Base-by-base conservation (phyloP, 2,113 vertebrate genomes). In the Ochotona princeps region DNA sequence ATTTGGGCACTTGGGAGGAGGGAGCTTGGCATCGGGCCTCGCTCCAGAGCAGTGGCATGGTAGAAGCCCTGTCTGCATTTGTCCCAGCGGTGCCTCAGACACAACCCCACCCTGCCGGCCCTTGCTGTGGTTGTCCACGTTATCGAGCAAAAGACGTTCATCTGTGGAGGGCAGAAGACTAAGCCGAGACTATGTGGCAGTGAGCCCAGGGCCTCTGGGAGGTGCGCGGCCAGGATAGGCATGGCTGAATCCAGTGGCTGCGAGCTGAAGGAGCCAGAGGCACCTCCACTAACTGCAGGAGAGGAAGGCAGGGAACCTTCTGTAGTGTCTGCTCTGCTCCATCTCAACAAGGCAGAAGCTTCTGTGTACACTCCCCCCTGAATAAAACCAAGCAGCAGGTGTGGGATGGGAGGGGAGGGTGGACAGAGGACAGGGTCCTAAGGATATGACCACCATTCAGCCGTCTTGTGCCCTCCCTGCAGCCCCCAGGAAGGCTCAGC, bases 401-500 rank as follows among this genome's bases (percentile, higher is more conserved):
- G 38, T 44, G 38, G 38, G 38, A 44, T 6, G 6, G 38, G 38
- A 44, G 38, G 38, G 38, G 38, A 44, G 38, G 38, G 38, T 44
- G 38, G 35, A 25, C 7, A 23, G 23, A 3, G 10, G 21, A 82
- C 5, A 26, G 32, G n/a, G 30, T 8, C 21, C 1, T 8, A 18
- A 32, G 25, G 6, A 35, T 79, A 13, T 67, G 30, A n/a, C 1
- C 20, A 35, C 15, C 11, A 14, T 18, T 9, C 9, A 32, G 49
- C 15, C 8, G 2, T 14, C 12, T 20, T 2, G 23, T 47, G 35
- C 2, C 38, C 38, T 8, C 13, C 10, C n/a, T 17, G 18, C 32
- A 7, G 5, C 26, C 28, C 35, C 9, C 35, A 61, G 28, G 0
- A 38, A 17, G 72, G 66, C 9, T 1, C 8, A 12, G 0, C 4